phyloP scores from a whole-genome alignment of 2,113 vertebrate species.

The Limanda limanda region DNA sequence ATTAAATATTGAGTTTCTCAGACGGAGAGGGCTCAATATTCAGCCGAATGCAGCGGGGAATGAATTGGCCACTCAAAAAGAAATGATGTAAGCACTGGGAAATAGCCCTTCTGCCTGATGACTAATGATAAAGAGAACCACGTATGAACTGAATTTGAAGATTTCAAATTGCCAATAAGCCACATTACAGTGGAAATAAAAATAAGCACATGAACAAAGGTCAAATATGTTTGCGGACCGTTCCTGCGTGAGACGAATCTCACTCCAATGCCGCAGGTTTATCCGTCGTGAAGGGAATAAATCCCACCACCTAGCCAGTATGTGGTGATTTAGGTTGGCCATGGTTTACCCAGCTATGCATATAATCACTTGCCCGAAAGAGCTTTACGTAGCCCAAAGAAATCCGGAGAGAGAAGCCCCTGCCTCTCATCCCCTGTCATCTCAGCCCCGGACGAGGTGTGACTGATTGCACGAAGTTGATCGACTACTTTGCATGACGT shows the following conservation, averaged over 20 bases:
- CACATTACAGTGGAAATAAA: conserved; percentile 6
- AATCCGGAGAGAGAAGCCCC: conserved; percentile 42
- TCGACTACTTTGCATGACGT: conserved; percentile 81
- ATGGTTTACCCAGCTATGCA: conserved; percentile 51
- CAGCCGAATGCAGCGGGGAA: background rate
- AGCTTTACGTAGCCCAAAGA: conserved; percentile 54
- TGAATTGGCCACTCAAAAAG: conserved; percentile 27
- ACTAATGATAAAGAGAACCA: conserved; percentile 19
- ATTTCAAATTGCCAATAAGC: conserved; percentile 29
- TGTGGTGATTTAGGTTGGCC: conserved; percentile 63
- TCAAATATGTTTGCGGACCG: conserved; percentile 20
- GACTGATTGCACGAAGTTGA: conserved; percentile 76
- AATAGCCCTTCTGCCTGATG: conserved; percentile 12
- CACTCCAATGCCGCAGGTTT: conserved; percentile 30
- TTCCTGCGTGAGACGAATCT: conserved; percentile 48
- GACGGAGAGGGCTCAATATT: conserved; percentile 23
- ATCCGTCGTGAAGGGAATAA: conserved; percentile 55
- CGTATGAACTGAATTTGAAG: conserved; percentile 25
- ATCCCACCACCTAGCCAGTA: conserved; percentile 39
- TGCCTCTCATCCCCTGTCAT: conserved; percentile 61
- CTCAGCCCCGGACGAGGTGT: conserved; percentile 48
- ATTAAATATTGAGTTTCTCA: conserved; percentile 59
- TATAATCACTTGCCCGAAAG: conserved; percentile 64
- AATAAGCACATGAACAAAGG: conserved; percentile 30
- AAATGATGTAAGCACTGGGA: conserved; percentile 14